Evolutionary conservation across 2,888 invertebrate genomes (phyloP).

Genomic region (Bombylius discolor): DNA sequence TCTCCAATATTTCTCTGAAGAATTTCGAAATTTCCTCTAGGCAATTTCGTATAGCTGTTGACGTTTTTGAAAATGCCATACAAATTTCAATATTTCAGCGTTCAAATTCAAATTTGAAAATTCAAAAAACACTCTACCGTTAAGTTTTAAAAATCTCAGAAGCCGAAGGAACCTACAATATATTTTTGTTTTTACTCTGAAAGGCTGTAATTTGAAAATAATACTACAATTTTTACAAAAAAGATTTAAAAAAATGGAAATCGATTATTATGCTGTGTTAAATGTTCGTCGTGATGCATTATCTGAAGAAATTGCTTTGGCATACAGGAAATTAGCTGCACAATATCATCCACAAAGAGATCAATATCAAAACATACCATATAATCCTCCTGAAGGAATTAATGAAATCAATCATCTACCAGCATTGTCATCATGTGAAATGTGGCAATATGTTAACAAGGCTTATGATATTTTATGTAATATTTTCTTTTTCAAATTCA

Average conservation of each 20-base stretch:
- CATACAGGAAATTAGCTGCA: slow-evolving; percentile 44
- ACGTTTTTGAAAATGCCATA: too few species aligned
- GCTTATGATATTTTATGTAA: slow-evolving; percentile 61
- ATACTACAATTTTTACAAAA: too few species aligned
- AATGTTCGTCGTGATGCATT: slow-evolving; percentile 51
- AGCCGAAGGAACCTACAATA: too few species aligned
- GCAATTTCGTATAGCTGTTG: too few species aligned
- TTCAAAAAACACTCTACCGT: too few species aligned
- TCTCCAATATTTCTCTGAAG: too few species aligned
- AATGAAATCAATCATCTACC: slow-evolving; percentile 21
- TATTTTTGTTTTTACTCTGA: too few species aligned
- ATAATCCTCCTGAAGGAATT: slow-evolving; percentile 32
- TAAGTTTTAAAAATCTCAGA: too few species aligned
- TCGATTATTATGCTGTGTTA: slow-evolving; percentile 68
- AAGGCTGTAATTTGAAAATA: too few species aligned
- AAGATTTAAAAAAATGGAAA: slow-evolving; percentile 16
- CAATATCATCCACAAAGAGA: slow-evolving; percentile 39
- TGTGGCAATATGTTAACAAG: slow-evolving; percentile 46
- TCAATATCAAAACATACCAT: slow-evolving; percentile 40
- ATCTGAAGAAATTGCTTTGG: slow-evolving; percentile 57
- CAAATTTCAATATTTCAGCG: too few species aligned
- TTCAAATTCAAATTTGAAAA: too few species aligned
- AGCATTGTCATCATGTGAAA: slow-evolving; percentile 19
- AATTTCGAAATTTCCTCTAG: too few species aligned
- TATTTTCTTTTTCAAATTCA: background rate